phyloP scores from a whole-genome alignment of 2,888 invertebrate species.

The Lasiommata megera region DNA sequence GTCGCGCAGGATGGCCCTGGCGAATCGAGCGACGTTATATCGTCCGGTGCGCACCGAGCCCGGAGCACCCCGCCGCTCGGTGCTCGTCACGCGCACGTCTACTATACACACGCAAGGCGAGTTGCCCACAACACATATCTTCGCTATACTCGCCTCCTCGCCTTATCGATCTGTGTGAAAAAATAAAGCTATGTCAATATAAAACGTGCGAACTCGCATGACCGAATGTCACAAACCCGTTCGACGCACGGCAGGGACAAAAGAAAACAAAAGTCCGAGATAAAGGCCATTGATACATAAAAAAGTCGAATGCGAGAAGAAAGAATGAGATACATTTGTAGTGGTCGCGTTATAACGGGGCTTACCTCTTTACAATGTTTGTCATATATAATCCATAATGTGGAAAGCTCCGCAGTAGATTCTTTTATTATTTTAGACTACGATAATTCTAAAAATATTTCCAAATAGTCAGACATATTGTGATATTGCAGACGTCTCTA shows the following conservation, averaged over 20 bases:
- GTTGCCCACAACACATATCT: conserved; percentile 67
- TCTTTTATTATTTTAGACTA: conserved; percentile 56
- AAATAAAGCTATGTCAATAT: conserved; percentile 65
- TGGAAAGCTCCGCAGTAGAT: conserved; percentile 50
- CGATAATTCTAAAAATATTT: conserved; percentile 78
- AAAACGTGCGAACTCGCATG: conserved; percentile 49
- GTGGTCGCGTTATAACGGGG: conserved; percentile 38
- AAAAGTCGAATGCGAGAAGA: conserved; percentile 64
- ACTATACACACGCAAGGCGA: conserved; percentile 63
- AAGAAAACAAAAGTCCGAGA: conserved; percentile 78
- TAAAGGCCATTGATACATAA: conserved; percentile 80
- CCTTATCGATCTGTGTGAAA: conserved; percentile 77
- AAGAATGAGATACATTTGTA: conserved; percentile 52
- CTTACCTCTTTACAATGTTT: conserved; percentile 60
- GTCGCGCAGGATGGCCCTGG: conserved; percentile 38
- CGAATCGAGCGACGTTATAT: conserved; percentile 42
- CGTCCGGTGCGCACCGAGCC: conserved; percentile 56
- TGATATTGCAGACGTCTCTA: conserved; percentile 72
- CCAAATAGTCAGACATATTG: conserved; percentile 80
- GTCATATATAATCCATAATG: conserved; percentile 70
- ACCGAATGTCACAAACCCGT: conserved; percentile 62
- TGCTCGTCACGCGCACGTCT: conserved; percentile 71
- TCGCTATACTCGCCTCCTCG: conserved; percentile 55
- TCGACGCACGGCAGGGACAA: conserved; percentile 70
- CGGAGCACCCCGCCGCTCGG: conserved; percentile 54